Evolutionary conservation across 1,140 invertebrate genomes (phyloP).

Genomic region (Trichonephila clavata): DNA sequence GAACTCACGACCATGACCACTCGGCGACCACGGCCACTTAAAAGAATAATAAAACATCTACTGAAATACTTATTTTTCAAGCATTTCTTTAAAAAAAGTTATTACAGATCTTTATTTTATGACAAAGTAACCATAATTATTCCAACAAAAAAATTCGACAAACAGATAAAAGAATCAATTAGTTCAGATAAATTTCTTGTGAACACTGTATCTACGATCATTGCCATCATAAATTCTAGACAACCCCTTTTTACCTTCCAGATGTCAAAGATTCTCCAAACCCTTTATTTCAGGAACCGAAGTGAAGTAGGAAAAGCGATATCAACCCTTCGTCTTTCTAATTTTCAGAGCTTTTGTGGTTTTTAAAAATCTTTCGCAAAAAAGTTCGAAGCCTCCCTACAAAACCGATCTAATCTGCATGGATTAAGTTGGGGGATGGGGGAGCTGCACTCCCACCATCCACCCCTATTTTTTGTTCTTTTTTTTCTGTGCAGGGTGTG

Average conservation of each 20-base stretch:
- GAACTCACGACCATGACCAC: too few species aligned
- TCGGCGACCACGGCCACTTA: too few species aligned
- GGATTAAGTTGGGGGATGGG: constrained; percentile 53
- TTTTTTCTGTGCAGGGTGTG: constrained; percentile 15
- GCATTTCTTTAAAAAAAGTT: too few species aligned
- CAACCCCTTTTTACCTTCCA: not conserved
- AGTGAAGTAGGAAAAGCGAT: constrained; percentile 66
- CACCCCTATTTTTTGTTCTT: constrained; percentile 30
- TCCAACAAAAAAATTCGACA: too few species aligned
- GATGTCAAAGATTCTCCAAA: constrained; percentile 14
- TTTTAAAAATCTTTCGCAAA: constrained; percentile 62
- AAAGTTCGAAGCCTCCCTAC: constrained; percentile 42
- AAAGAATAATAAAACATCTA: too few species aligned
- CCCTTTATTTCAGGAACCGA: constrained; percentile 29
- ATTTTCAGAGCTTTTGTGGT: constrained; percentile 60
- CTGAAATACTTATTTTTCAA: too few species aligned
- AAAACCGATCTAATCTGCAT: constrained; percentile 72
- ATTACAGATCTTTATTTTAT: too few species aligned
- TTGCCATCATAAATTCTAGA: not conserved
- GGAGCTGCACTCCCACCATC: not conserved
- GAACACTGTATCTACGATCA: not conserved
- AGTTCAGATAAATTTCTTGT: too few species aligned
- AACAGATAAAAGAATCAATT: too few species aligned
- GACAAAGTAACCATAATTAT: too few species aligned
- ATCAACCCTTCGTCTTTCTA: constrained; percentile 64